These are phyloP conservation scores for Mesocentrotus franciscanus DNA, from an alignment of 53 echinoderm and acorn worm genomes.

Conservation along the genomic window DNA sequence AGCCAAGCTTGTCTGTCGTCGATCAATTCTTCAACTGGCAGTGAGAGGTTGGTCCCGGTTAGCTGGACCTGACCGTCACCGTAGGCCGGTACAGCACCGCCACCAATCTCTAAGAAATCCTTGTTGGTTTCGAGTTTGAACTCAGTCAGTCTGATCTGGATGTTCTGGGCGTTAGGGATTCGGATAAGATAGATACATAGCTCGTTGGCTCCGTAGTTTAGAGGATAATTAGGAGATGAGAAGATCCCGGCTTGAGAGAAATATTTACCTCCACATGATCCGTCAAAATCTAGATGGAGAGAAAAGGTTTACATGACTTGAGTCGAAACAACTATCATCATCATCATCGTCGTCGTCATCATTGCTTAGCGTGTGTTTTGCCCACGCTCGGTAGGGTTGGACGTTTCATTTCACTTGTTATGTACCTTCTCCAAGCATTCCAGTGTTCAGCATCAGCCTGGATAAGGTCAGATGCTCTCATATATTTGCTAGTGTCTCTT, in stretches of 20 bases:
- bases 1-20: constrained; percentile 81
- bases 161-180: constrained; percentile 81
- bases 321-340: neutral
- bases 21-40: constrained; percentile 57
- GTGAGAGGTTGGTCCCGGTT: constrained; percentile 68
- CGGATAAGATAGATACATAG: constrained; percentile 88
- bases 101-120: constrained; percentile 82
- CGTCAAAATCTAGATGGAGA: constrained; percentile 15
- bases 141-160: constrained; percentile 72
- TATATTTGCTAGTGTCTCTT: too few relatives aligned
- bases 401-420: too few relatives aligned
- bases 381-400: too few relatives aligned
- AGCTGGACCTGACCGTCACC: constrained; percentile 51
- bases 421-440: too few relatives aligned
- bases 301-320: neutral
- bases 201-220: constrained; percentile 66
- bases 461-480: too few relatives aligned
- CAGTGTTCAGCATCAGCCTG: too few relatives aligned
- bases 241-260: constrained; percentile 68
- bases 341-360: neutral
- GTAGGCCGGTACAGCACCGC: constrained; percentile 64
- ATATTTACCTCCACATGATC: constrained; percentile 70
- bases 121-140: constrained; percentile 78
- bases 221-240: constrained; percentile 81
- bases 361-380: neutral